A percentile compares a stretch with the other conserved stretches of the same genome.
Evolutionary conservation across 1,140 invertebrate genomes (phyloP).

Genomic region (Rhagoletis pomonella): DNA sequence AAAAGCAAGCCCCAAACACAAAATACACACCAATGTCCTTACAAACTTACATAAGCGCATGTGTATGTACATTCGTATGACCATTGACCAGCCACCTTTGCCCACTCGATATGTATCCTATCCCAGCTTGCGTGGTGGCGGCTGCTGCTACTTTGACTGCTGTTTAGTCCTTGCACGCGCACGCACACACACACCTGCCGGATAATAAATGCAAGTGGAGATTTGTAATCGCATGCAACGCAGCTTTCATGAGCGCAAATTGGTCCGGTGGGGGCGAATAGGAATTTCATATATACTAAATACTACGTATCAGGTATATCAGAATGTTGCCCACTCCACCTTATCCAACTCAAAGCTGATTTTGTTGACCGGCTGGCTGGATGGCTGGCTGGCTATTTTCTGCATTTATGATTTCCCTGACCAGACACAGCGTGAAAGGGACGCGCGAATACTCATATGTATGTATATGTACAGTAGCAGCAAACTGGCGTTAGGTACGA

Average conservation of each 20-base stretch:
- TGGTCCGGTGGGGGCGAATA: not conserved
- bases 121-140: not conserved
- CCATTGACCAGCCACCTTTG: too few species aligned
- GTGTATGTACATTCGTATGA: not conserved
- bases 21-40: not conserved
- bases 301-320: not conserved
- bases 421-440: not conserved
- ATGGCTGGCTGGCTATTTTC: not conserved
- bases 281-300: not conserved
- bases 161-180: conserved; percentile 33
- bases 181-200: conserved; percentile 30
- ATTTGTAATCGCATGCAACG: not conserved
- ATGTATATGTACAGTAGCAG: not conserved
- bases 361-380: not conserved
- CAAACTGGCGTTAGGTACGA: not conserved
- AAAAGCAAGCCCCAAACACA: not conserved
- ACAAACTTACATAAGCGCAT: too few species aligned
- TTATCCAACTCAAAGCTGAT: not conserved
- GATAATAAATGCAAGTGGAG: conserved; percentile 51
- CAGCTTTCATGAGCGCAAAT: conserved; percentile 1
- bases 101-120: not conserved
- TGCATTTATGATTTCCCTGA: conserved; percentile 10
- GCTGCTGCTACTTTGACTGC: not conserved
- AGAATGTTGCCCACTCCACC: not conserved
- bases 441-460: not conserved